Conservation (phyloP, 2,888 invertebrate genomes). For the Pyrgus malvae region DNA sequence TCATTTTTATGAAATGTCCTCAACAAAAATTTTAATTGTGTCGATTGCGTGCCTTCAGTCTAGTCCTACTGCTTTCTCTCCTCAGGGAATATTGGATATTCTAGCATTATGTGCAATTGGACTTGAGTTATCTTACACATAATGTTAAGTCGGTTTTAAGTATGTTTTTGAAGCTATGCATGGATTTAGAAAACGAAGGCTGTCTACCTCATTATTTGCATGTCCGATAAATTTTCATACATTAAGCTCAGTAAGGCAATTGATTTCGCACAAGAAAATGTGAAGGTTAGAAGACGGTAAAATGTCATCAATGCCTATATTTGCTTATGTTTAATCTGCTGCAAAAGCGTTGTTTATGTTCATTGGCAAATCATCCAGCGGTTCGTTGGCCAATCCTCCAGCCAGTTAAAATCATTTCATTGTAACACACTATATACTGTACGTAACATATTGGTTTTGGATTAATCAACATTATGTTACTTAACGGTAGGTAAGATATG, state of each 20-base stretch:
- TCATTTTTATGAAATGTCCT: too few species aligned
- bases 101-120: too few species aligned
- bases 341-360: slow-evolving; percentile 9
- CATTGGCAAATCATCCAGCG: background rate
- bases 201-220: slow-evolving; percentile 19
- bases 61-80: too few species aligned
- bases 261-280: slow-evolving; percentile 23
- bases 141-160: too few species aligned
- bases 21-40: too few species aligned
- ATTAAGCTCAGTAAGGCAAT: slow-evolving; percentile 14
- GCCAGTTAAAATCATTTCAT: background rate
- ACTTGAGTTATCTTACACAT: too few species aligned
- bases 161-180: background rate
- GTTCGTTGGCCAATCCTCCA: background rate
- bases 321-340: slow-evolving; percentile 6
- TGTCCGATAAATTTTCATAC: slow-evolving; percentile 15
- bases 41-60: too few species aligned
- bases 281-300: slow-evolving; percentile 24
- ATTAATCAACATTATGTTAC: too few species aligned
- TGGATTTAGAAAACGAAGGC: slow-evolving; percentile 11
- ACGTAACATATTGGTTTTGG: too few species aligned
- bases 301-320: slow-evolving; percentile 24
- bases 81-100: too few species aligned
- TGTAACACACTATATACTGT: too few species aligned
- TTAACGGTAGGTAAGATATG: too few species aligned